Evolutionary conservation across 2,888 invertebrate species (phyloP), one percentile per base, ranked within the genome.

Genomic region (Zaprionus obscuricornis): DNA sequence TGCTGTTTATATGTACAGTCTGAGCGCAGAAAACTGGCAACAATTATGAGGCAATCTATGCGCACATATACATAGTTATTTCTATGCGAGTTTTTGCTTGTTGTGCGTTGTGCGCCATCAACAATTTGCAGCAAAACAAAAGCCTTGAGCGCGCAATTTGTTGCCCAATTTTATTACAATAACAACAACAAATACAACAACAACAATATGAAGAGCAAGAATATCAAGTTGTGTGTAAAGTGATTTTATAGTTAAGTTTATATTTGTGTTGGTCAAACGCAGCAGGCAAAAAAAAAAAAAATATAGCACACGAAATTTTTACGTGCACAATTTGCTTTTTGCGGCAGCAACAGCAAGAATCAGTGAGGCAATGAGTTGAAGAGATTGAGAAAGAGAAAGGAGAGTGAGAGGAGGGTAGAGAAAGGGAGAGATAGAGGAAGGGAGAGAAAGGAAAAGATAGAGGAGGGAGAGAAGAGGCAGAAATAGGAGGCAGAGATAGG

Each of bases 211-310:
- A 22, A 22, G 7, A 22, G 22, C n/a, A 29, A 29, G n/a, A 6
- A 29, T n/a, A 29, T 29, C 5, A 29, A 29, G 29, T 29, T 29
- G 5, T 29, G 3, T 56, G 45, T 33, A 63, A 69, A 74, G 76
- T 70, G 67, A 83, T 85, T 75, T 69, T 67, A 64, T 67, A 58
- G 79, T 59, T 62, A 59, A 76, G 66, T 81, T 78, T 85, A 78
- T 74, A 66, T 69, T 67, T 60, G 45, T 39, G 46, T 46, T 49
- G 33, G 14, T 27, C 36, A 22, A 22, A 16, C 18, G 2, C 10
- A 20, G 27, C 6, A 37, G 22, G 31, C 1, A 22, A 26, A 18
- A 24, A 43, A 16, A 43, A 10, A 34, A 31, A 13, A 42, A 20
- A 10, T 5, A 5, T 20, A 33, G 3, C 22, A 22, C 36, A 49